Evolutionary conservation across 1,140 invertebrate genomes (phyloP), one percentile per base, ranked within the genome.

Genomic region (Phymorhynchus buccinoides): DNA sequence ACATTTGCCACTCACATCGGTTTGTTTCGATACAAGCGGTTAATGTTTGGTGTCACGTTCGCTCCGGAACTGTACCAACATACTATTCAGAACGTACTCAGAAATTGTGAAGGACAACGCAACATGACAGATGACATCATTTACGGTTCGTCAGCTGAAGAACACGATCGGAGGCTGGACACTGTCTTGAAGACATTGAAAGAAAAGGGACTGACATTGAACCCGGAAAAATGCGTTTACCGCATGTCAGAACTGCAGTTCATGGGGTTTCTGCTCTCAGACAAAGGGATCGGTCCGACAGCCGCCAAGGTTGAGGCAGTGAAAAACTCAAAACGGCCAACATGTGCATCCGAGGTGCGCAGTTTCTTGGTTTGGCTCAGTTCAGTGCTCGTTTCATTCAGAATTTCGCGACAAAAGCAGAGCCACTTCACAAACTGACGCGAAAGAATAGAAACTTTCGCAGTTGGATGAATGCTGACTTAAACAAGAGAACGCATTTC

Each of bases 51-150:
- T 14, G 66, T 86, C 30, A 75, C 73, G n/a, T 86, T 77, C 44
- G 86, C 88, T 32, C 84, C 86, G 9, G 87, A 88, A 71, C 82
- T 89, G 66, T 88, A 87, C 68, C 83, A 90, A 37, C 37, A 84
- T 6, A 73, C 86, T 12, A 78, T 89, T 44, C 27, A 86, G 77
- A 82, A 88, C 73, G 52, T 86, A 7, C 48, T 87, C 9, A 68
- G 73, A 9, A 75, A 52, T 30, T 88, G 82, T 85, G 71, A 84
- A 77, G 85, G 87, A 27, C 86, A 85, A 0, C 2, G 62, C n/a
- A 88, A 87, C 48, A 87, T 89, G 16, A 77, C 77, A 30, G 85
- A 89, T 66, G 88, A 88, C 42, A 75, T 91, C 56, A 85, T 90
- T 30, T 86, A 88, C 83, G 90, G 85, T 39, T 41, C 12, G 35